Evolutionary conservation across 2,113 vertebrate genomes (phyloP), one percentile per base, ranked within the genome.

Genomic region (Acrocephalus arundinaceus): DNA sequence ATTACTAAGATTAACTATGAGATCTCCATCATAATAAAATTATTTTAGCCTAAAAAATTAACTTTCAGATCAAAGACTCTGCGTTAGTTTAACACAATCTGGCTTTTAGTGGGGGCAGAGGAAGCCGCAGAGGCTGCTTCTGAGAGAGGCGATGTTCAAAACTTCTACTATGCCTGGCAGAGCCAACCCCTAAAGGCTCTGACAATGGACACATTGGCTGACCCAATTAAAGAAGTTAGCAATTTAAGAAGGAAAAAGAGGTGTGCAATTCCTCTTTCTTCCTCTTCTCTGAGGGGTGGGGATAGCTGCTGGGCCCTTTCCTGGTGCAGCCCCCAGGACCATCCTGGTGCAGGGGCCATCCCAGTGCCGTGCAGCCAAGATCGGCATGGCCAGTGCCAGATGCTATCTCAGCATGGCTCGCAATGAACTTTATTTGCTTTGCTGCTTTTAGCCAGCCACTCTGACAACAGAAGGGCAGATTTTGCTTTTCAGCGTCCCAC

Each of bases 311-410:
- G n/a, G n/a, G 35, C 35, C 11, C 41, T 14, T 61, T 61, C n/a
- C 35, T 5, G 8, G 16, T 1, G 4, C 10, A 2, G 23, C 23
- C 4, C 6, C 22, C 15, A 13, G 43, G 11, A 31, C 43, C 43
- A 31, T 65, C 57, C 57, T 5, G 37, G 37, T 37, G 37, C 37
- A 37, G 37, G 37, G 37, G 37, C 37, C 37, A 43, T 43, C 41
- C 41, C 41, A 43, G 41, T 43, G 41, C 41, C 14, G 41, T 43
- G 37, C 37, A 37, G 37, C 41, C 41, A 41, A 31, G 41, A 23
- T 10, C 4, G 10, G 62, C 28, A 7, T 6, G 12, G 15, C 30
- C 14, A 21, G 63, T 2, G 6, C 62, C 37, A 37, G 8, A 37
- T 43, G 30, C 37, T 37, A 17, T 66, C 30, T 66, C 10, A 2